phyloP scores from a whole-genome alignment of 2,888 invertebrate species.

The Hyalella azteca region DNA sequence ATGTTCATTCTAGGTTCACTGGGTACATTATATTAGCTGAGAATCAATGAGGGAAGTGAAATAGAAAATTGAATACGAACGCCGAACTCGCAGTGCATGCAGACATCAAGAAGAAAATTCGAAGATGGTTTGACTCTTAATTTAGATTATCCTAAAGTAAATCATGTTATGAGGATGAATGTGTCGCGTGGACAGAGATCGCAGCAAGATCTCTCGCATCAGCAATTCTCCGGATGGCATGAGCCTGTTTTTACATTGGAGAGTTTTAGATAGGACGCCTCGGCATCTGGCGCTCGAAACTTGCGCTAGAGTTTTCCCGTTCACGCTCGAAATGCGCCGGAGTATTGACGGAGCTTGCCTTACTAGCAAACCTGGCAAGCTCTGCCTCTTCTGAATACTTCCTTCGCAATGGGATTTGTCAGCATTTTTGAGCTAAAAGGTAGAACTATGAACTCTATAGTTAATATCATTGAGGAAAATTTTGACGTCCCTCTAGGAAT shows the following conservation, averaged over 20 bases:
- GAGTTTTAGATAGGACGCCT: slow-evolving; percentile 3
- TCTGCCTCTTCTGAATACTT: background rate
- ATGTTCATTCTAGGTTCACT: no score
- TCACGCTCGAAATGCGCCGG: slow-evolving; percentile 16
- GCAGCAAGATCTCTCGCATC: slow-evolving; percentile 17
- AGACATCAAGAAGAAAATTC: no score
- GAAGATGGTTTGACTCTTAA: no score
- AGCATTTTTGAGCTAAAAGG: no score
- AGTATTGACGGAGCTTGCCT: slow-evolving; percentile 22
- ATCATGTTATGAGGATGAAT: background rate
- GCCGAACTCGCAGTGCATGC: no score
- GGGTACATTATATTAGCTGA: no score
- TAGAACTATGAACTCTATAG: no score
- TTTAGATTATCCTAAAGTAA: background rate
- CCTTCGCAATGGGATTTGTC: no score
- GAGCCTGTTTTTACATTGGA: background rate
- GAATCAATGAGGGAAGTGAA: no score
- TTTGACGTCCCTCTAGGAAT: no score
- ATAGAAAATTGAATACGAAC: no score
- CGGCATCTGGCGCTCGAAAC: slow-evolving; percentile 25
- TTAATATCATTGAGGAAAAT: no score
- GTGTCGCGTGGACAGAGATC: background rate
- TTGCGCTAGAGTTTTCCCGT: background rate
- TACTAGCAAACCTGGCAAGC: background rate
- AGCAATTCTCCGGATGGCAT: slow-evolving; percentile 1